These are phyloP conservation scores for Drosophila obscura DNA, from an alignment of 1,140 invertebrate species.

Conservation along the genomic window DNA sequence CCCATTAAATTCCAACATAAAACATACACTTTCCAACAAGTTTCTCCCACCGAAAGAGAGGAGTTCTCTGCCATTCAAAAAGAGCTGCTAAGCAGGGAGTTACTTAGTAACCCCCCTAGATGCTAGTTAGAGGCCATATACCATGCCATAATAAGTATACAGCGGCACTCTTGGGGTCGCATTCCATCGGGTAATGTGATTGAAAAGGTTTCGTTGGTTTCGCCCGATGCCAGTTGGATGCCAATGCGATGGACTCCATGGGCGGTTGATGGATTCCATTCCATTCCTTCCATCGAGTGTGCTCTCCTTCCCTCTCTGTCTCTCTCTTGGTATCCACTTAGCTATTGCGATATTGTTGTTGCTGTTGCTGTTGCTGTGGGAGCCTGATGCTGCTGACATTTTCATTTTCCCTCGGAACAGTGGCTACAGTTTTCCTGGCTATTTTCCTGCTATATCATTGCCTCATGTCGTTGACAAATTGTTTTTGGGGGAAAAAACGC, in stretches of 20 bases:
- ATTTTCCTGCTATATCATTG: constrained; percentile 51
- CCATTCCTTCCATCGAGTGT: constrained; percentile 24
- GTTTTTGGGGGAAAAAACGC: constrained; percentile 18
- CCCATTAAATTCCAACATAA: no score
- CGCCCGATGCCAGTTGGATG: constrained; percentile 51
- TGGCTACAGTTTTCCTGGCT: constrained; percentile 59
- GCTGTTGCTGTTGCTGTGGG: neutral
- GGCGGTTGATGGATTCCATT: constrained; percentile 78
- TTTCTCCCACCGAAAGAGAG: no score
- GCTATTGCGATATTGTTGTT: constrained; percentile 46
- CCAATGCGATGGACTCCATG: constrained; percentile 48
- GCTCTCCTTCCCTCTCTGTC: neutral
- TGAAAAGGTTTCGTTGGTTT: constrained; percentile 46
- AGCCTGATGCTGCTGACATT: constrained; percentile 59
- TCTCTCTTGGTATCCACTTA: constrained; percentile 37
- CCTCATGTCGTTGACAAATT: constrained; percentile 71
- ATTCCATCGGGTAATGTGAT: constrained; percentile 57
- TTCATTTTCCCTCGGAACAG: constrained; percentile 60
- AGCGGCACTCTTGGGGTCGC: neutral
- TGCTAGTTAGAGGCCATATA: no score
- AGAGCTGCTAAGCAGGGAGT: no score
- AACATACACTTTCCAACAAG: no score
- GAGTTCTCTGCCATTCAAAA: no score
- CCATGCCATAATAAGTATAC: no score
- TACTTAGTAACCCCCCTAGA: no score